phyloP scores from a whole-genome alignment of 2,797 vertebrate species.

The Karalla daura region DNA sequence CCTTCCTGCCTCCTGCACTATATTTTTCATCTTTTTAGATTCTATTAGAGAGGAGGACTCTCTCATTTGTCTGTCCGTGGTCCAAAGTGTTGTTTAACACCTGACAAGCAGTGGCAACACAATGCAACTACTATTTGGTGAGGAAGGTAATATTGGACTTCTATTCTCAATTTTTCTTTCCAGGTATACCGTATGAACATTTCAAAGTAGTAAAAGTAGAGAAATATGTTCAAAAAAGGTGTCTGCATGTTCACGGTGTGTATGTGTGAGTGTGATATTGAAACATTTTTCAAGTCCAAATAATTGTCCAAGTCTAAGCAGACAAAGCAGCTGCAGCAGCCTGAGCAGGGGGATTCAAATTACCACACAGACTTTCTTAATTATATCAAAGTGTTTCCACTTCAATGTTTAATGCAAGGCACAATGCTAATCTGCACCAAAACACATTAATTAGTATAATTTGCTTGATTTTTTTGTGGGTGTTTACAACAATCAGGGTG shows the following conservation, averaged over 20 bases:
- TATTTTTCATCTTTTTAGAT: conserved; percentile 88
- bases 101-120: conserved; percentile 79
- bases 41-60: conserved; percentile 83
- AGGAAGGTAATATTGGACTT: conserved; percentile 59
- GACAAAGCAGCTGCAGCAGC: conserved; percentile 23
- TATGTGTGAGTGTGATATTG: not conserved
- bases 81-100: conserved; percentile 88
- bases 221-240: conserved; percentile 30
- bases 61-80: conserved; percentile 86
- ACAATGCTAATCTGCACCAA: conserved; percentile 60
- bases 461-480: conserved; percentile 74
- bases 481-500: conserved; percentile 79
- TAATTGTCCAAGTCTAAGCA: conserved; percentile 33
- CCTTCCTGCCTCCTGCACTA: conserved; percentile 84
- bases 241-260: conserved; percentile 2
- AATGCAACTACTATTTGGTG: conserved; percentile 64
- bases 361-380: conserved; percentile 58
- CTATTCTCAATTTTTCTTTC: conserved; percentile 52
- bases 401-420: conserved; percentile 69
- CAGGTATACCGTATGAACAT: conserved; percentile 22
- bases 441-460: conserved; percentile 77
- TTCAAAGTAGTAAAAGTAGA: conserved; percentile 26
- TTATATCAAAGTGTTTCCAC: conserved; percentile 54
- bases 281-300: conserved; percentile 16
- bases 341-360: conserved; percentile 25